Evolutionary conservation across 2,888 invertebrate species (phyloP).

Genomic region (Sisyra nigra): DNA sequence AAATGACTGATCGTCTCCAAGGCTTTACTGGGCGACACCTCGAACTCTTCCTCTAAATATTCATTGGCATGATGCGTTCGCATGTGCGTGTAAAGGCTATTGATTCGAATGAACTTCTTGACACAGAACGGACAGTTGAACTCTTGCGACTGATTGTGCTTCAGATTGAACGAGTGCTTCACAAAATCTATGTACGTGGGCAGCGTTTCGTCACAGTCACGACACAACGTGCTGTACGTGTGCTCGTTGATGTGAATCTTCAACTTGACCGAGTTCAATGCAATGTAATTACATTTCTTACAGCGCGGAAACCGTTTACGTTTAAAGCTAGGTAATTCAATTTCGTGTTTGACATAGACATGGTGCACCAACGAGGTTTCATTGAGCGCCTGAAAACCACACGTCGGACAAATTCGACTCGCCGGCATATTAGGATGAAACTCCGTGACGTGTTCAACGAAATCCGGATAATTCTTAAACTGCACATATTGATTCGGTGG

Average conservation of each 20-base stretch:
- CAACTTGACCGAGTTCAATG: slow-evolving; percentile 53
- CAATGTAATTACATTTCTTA: slow-evolving; percentile 56
- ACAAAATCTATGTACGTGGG: slow-evolving; percentile 11
- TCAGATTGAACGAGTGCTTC: slow-evolving; percentile 11
- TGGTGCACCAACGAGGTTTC: slow-evolving; percentile 63
- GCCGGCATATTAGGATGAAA: slow-evolving; percentile 66
- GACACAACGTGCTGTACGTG: slow-evolving; percentile 34
- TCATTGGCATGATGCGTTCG: slow-evolving; percentile 42
- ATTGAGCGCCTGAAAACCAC: slow-evolving; percentile 60
- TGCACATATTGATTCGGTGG: slow-evolving; percentile 47
- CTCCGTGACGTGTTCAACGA: slow-evolving; percentile 66
- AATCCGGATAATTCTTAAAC: slow-evolving; percentile 63
- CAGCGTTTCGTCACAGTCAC: slow-evolving; percentile 38
- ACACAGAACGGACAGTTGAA: slow-evolving; percentile 57
- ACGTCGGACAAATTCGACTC: slow-evolving; percentile 64
- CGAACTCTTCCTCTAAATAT: slow-evolving; percentile 32
- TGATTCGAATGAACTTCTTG: slow-evolving; percentile 50
- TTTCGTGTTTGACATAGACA: slow-evolving; percentile 61
- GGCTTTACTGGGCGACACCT: slow-evolving; percentile 28
- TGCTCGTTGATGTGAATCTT: slow-evolving; percentile 54
- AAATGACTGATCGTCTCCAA: slow-evolving; percentile 15
- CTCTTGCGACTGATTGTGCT: slow-evolving; percentile 14
- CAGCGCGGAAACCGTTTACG: slow-evolving; percentile 65
- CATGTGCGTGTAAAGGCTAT: slow-evolving; percentile 55
- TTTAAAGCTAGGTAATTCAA: slow-evolving; percentile 38